Evolutionary conservation across 2,888 invertebrate species (phyloP).

Genomic region (Dastarcus helophoroides): DNA sequence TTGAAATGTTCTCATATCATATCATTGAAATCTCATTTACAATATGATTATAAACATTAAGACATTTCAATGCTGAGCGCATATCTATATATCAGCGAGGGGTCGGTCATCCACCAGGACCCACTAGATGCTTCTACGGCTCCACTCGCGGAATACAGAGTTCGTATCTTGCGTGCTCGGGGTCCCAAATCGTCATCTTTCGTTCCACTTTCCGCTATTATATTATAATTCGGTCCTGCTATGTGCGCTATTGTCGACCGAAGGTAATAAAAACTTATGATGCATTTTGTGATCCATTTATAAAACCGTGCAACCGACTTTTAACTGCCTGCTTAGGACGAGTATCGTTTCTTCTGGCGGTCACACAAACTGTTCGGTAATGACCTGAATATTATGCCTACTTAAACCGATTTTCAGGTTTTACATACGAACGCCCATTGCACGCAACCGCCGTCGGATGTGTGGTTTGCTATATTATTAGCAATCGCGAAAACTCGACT

Average conservation of each 20-base stretch:
- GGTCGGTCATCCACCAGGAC: constrained; percentile 1
- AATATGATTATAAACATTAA: too few relatives aligned
- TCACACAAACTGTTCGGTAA: constrained; percentile 12
- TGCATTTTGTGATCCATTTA: constrained; percentile 21
- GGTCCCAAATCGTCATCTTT: constrained; percentile 21
- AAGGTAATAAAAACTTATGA: constrained; percentile 22
- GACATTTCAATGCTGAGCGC: constrained; percentile 1
- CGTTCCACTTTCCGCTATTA: constrained; percentile 25
- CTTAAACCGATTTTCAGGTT: too few relatives aligned
- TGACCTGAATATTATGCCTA: constrained; percentile 12
- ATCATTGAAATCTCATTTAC: too few relatives aligned
- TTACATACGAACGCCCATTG: too few relatives aligned
- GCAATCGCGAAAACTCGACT: too few relatives aligned
- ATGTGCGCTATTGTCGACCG: constrained; percentile 29
- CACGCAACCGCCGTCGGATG: too few relatives aligned
- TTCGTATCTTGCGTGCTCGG: constrained; percentile 21
- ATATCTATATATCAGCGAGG: not conserved
- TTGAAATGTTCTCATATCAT: too few relatives aligned
- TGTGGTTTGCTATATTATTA: too few relatives aligned
- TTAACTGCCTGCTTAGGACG: constrained; percentile 9
- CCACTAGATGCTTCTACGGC: not conserved
- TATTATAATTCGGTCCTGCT: constrained; percentile 29
- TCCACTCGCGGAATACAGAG: constrained; percentile 18
- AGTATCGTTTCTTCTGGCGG: constrained; percentile 9
- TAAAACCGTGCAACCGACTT: constrained; percentile 16